Base-by-base conservation (phyloP, 2,797 vertebrate species). In the Megaceryle alcyon region DNA sequence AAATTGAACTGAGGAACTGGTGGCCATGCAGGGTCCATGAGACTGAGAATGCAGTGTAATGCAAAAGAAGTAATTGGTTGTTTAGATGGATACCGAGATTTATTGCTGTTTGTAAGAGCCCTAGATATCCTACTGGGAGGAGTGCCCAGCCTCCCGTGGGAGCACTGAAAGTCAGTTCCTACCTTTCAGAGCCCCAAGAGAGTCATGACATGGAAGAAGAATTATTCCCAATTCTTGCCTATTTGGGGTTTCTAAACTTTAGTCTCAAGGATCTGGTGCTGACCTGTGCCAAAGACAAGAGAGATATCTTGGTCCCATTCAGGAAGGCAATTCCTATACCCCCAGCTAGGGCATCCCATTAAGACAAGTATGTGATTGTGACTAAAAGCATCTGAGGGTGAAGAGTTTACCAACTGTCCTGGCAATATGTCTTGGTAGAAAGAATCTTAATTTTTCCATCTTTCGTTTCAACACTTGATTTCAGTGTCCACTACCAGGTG, bases 281-380 rank as follows among this genome's bases (percentile, higher is more conserved):
- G 46, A 31, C 6, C n/a, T 6, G 16, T 51, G 51, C 63, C 14
- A 3, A 68, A 72, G n/a, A 19, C 10, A 12, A n/a, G 70, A 43
- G 28, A 14, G 48, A 66, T 26, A 2, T 23, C 28, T 53, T 49
- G 12, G 35, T 64, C 33, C 20, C 0, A 0, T 29, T 77, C 57
- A 43, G 68, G 69, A 48, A 63, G 18, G 39, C 33, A n/a, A 56
- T 70, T 82, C 37, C 90, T 57, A 1, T 31, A 1, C 14, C 26
- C 48, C 26, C 60, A 43, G 25, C 29, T n/a, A 0, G 0, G 9
- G 16, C 25, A 39, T 57, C 19, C 54, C 57, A 4, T 18, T 29
- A 29, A 20, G 49, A 49, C 22, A 8, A 0, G 0, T 3, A 5
- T 5, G 29, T 53, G 39, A 31, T 15, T 12, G 31, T 54, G 66